These are phyloP conservation scores for Pelobates fuscus DNA, from an alignment of 2,113 vertebrate genomes.

Conservation along the genomic window DNA sequence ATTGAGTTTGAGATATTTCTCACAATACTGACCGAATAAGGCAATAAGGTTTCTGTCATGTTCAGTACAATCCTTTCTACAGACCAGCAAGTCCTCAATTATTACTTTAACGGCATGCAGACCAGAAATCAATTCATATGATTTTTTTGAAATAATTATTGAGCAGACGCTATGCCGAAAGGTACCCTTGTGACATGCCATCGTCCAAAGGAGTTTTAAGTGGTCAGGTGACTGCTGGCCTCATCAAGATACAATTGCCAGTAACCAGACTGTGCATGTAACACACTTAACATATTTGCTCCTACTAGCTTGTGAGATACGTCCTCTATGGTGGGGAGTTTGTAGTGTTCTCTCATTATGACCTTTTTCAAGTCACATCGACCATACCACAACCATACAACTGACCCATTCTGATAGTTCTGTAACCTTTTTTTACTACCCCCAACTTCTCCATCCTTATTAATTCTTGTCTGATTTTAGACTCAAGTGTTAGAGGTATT, in stretches of 20 bases:
- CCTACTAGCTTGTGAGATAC: not conserved
- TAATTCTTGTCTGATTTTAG: not conserved
- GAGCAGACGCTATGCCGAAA: too few relatives aligned
- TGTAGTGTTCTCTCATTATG: slow-evolving; percentile 5
- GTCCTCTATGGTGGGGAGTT: not conserved
- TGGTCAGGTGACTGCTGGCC: too few relatives aligned
- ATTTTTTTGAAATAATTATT: too few relatives aligned
- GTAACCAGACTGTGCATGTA: too few relatives aligned
- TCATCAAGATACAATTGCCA: too few relatives aligned
- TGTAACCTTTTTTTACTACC: slow-evolving; percentile 1
- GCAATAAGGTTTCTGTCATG: too few relatives aligned
- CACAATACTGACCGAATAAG: not conserved
- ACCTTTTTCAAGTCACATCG: not conserved
- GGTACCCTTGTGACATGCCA: too few relatives aligned
- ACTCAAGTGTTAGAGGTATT: not conserved
- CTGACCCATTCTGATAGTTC: not conserved
- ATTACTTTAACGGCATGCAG: not conserved
- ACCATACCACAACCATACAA: not conserved
- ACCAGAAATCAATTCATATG: too few relatives aligned
- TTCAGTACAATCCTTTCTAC: too few relatives aligned
- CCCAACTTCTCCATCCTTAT: not conserved
- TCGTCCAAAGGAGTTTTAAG: too few relatives aligned
- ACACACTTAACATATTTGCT: too few relatives aligned
- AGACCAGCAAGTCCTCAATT: not conserved
- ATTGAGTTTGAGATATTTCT: not conserved